Evolutionary conservation across 2,797 vertebrate genomes (phyloP), one percentile per base, ranked within the genome.

Genomic region (Phoebastria nigripes): DNA sequence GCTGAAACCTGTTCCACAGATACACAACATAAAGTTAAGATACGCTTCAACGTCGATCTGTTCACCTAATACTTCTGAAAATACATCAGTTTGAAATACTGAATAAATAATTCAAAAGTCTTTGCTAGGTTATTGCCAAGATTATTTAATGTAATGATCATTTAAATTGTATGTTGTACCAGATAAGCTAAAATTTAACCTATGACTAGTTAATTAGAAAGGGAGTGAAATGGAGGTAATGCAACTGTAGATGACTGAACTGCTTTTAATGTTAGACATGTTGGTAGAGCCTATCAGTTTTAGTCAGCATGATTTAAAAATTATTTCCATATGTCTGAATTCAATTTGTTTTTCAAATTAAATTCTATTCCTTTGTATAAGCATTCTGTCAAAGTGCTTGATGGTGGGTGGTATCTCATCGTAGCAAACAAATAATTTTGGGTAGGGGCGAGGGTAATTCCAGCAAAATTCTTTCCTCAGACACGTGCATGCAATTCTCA

Each of bases 281-380:
- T 78, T 91, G 61, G 44, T 77, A 55, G 52, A 93, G 39, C 87
- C 93, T 84, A 82, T 95, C 67, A 28, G 82, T 81, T 89, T 62
- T 71, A 95, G 81, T 62, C 87, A 83, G 87, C 31, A 2, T 74
- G 80, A 93, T 87, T 93, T 87, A 37, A 82, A 91, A 96, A 96
- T 91, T 18, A 82, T 93, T 96, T 96, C 96, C 96, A 87, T 93
- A 85, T 96, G 96, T 93, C 93, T 82, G 70, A 94, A 89, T 90
- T 93, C 42, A 66, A 29, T 93, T 95, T 95, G 94, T 59, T 96
- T 96, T 93, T 82, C 87, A 94, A 73, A 91, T 84, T 69, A 19
- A 77, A 62, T 89, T 82, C 42, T 76, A 1, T 54, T 80, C 25
- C 79, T 88, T 86, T 69, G 35, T 92, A 42, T 80, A 44, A 89